Conservation (phyloP, 2,888 invertebrate species). For the Iphiclides podalirius region DNA sequence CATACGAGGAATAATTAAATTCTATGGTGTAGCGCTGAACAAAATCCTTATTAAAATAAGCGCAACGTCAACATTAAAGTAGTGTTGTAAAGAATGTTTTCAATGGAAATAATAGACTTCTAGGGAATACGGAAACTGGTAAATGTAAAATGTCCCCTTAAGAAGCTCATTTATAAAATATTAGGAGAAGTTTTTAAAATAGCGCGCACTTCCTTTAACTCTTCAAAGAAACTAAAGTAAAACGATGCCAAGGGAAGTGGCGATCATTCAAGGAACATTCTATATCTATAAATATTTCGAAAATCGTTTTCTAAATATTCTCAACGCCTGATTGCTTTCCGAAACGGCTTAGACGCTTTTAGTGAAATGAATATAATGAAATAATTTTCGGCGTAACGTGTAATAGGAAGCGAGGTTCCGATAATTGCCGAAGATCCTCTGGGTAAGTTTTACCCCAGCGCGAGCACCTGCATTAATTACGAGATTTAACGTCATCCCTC, state of each 20-base stretch:
- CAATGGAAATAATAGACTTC: too few species aligned
- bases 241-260: background rate
- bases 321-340: slow-evolving; percentile 10
- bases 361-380: slow-evolving; percentile 56
- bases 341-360: slow-evolving; percentile 49
- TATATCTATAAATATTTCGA: slow-evolving; percentile 2
- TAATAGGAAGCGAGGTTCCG: slow-evolving; percentile 59
- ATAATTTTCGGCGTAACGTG: slow-evolving; percentile 56
- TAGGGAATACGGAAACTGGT: too few species aligned
- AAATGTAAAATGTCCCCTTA: background rate
- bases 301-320: slow-evolving; percentile 4
- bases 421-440: slow-evolving; percentile 58
- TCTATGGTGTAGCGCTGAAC: too few species aligned
- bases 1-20: too few species aligned
- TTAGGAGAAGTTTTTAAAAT: background rate
- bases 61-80: too few species aligned
- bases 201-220: background rate
- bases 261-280: background rate
- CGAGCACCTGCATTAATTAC: slow-evolving; percentile 75
- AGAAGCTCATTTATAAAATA: background rate
- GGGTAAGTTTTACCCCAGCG: slow-evolving; percentile 46
- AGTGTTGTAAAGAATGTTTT: too few species aligned
- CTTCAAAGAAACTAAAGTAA: slow-evolving; percentile 6
- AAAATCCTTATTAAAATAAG: too few species aligned
- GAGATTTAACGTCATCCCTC: slow-evolving; percentile 68